Evolutionary conservation across 2,113 vertebrate species (phyloP).

Genomic region (Suricata suricatta): DNA sequence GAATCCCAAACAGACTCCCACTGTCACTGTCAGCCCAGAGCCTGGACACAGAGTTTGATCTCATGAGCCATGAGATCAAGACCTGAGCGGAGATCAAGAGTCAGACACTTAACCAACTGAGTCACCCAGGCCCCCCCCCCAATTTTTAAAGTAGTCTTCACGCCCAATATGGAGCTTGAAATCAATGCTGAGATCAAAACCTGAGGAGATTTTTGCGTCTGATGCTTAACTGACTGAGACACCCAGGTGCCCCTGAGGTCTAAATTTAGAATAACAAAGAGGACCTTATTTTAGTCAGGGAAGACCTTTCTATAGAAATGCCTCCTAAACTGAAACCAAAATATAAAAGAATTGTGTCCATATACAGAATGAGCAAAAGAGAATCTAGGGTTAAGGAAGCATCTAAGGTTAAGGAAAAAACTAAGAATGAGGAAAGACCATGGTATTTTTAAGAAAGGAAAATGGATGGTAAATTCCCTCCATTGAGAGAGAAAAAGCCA

Average conservation of each 20-base stretch:
- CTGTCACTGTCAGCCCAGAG: too few species aligned
- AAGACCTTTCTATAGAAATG: neutral
- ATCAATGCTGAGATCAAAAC: too few species aligned
- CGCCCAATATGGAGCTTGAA: too few species aligned
- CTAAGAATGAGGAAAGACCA: neutral
- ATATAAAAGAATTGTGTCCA: neutral
- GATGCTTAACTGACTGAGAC: too few species aligned
- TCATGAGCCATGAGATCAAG: too few species aligned
- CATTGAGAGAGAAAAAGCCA: neutral
- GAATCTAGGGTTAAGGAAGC: neutral
- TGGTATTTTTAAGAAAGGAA: neutral
- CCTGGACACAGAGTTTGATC: too few species aligned
- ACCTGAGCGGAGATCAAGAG: too few species aligned
- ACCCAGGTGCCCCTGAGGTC: neutral
- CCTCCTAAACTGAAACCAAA: neutral
- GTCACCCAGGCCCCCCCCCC: too few species aligned
- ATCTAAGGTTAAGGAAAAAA: neutral
- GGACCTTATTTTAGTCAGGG: neutral
- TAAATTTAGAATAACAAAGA: neutral
- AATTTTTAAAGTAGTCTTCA: too few species aligned
- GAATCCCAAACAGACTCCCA: too few species aligned
- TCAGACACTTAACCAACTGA: too few species aligned
- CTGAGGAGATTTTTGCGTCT: too few species aligned
- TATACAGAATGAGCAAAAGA: neutral
- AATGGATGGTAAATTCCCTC: neutral